Conservation (phyloP, 2,797 vertebrate species). For the Catharus ustulatus region DNA sequence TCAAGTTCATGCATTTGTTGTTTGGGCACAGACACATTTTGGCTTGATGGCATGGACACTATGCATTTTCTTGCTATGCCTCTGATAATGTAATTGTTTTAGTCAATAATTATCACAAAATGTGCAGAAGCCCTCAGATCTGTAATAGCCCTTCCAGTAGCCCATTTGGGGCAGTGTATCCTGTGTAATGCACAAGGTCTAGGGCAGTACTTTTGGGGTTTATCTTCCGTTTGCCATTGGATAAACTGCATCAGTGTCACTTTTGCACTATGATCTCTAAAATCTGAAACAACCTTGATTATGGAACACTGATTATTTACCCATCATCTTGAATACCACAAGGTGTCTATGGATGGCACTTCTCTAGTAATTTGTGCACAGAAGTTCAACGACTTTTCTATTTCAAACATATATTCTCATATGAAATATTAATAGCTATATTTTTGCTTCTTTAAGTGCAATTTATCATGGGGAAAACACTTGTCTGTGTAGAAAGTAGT, state of each 20-base stretch:
- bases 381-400: neutral
- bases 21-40: neutral
- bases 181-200: neutral
- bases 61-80: neutral
- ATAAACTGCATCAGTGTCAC: neutral
- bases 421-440: neutral
- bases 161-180: neutral
- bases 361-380: neutral
- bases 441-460: neutral
- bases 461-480: neutral
- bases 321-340: neutral
- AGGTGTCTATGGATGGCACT: accelerated
- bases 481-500: neutral
- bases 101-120: neutral
- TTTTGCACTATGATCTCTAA: neutral
- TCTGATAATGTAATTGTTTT: neutral
- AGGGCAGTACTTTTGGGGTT: neutral
- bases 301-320: neutral
- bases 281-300: neutral
- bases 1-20: neutral
- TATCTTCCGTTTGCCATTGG: neutral
- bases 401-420: neutral
- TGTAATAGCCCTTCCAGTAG: neutral
- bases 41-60: neutral
- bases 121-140: neutral